Evolutionary conservation across 2,888 invertebrate genomes (phyloP), one percentile per base, ranked within the genome.

Genomic region (Sinodicranocentrus sp.): DNA sequence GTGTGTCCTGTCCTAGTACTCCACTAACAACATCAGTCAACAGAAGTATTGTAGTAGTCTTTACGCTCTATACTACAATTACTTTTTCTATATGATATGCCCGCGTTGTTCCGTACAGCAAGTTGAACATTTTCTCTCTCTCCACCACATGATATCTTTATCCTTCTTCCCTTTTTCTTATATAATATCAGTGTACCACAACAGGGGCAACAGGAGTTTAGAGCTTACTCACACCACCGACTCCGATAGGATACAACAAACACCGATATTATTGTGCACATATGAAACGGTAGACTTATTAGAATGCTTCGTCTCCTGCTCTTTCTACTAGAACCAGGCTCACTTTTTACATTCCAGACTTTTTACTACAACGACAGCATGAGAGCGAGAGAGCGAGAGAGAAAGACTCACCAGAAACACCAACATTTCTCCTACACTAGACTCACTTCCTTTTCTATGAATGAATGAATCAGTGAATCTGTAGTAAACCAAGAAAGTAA

Each of bases 1-100:
- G 63, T 44, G 26, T 65, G 68, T 82, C 82, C 71, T 76, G 71
- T 82, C 25, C 23, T 77, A 68, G 48, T 77, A 59, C 68, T 77
- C 52, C 23, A 26, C 76, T 63, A 65, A 65, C 15, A 43, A 65
- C 65, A 23, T 68, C 59, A 10, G 17, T 70, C 68, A 52, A 63
- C 54, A 43, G 48, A 26, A 5, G 23, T 54, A 33, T 61, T 59
- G 21, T 61, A 61, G 17, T 61, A 26, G 17, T 61, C 33, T 23
- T 57, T 61, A 61, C 33, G 15, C 48, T 48, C n/a, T n/a, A 48
- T 48, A 48, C 48, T 54, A 21, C 23, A 54, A 21, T 54, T 54
- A 54, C 54, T 54, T 3, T n/a, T 17, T 8, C 54, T 21, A 21
- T 54, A 19, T 21, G 54, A 54, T 21, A 21, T 21, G 17, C 2